Percentiles rank a stretch among this genome's conserved stretches.
Conservation (phyloP, 2,797 vertebrate genomes). For the Scomberomorus guttatus region DNA sequence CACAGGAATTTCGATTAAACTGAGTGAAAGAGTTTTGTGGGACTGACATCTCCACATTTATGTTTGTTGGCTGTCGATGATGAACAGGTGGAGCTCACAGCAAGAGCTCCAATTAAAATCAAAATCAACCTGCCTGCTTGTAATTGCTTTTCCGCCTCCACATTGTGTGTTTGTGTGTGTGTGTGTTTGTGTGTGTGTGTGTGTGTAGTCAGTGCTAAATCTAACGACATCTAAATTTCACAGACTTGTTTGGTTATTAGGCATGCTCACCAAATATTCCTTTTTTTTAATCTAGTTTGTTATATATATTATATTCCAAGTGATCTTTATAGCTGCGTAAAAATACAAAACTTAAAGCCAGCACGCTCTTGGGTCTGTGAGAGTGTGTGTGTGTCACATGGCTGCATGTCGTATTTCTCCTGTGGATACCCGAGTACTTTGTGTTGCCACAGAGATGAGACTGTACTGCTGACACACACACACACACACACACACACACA, state of each 20-base stretch:
- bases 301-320: conserved; percentile 29
- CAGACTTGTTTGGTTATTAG: conserved; percentile 51
- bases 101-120: conserved; percentile 79
- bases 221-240: conserved; percentile 59
- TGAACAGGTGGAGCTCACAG: conserved; percentile 83
- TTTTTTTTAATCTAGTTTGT: conserved; percentile 50
- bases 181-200: conserved; percentile 12
- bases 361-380: conserved; percentile 1
- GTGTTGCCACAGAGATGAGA: conserved; percentile 77
- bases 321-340: conserved; percentile 48
- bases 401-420: conserved; percentile 65
- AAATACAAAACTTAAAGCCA: conserved; percentile 39
- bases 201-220: conserved; percentile 49
- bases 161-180: conserved; percentile 38
- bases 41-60: conserved; percentile 63
- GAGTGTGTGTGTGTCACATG: conserved; percentile 20
- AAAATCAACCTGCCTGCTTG: conserved; percentile 75
- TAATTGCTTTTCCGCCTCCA: conserved; percentile 77
- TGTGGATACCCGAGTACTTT: conserved; percentile 69
- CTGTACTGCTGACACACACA: conserved; percentile 57
- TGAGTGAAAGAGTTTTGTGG: conserved; percentile 50
- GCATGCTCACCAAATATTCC: conserved; percentile 38
- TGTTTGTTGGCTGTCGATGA: conserved; percentile 73
- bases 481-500: conserved; percentile 32
- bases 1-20: conserved; percentile 51